phyloP scores from a whole-genome alignment of 2,797 vertebrate species.

The Glyptemys insculpta region DNA sequence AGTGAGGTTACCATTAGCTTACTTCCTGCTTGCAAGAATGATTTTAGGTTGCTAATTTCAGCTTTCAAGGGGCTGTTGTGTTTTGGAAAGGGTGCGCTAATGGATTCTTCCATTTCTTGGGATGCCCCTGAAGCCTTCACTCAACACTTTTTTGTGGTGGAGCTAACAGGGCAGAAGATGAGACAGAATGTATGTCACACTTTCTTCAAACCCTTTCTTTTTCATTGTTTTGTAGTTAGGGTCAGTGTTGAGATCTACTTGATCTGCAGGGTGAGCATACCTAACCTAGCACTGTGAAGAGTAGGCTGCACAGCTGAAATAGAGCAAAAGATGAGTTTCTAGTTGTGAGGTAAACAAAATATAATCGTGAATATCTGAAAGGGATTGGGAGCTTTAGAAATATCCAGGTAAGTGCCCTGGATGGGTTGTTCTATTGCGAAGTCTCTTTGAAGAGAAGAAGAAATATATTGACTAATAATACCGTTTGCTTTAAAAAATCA shows the following conservation, averaged over 20 bases:
- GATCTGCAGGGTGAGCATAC: neutral
- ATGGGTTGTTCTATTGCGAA: constrained; percentile 18
- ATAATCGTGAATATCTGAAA: neutral
- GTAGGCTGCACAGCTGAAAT: neutral
- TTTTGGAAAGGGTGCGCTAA: constrained; percentile 6
- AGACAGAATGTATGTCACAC: neutral
- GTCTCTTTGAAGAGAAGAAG: constrained; percentile 26
- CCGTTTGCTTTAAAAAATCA: constrained; percentile 23
- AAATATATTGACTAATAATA: neutral
- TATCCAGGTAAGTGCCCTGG: constrained; percentile 32
- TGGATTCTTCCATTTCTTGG: neutral
- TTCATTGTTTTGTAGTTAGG: neutral
- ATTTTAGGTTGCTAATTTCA: neutral
- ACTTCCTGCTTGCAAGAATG: neutral
- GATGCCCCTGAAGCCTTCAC: neutral
- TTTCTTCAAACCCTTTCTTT: neutral
- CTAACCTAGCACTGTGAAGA: neutral
- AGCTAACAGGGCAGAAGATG: constrained; percentile 2
- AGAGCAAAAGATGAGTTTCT: neutral
- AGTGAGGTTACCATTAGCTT: neutral
- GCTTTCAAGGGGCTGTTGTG: neutral
- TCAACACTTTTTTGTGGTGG: neutral
- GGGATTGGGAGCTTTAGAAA: constrained; percentile 29
- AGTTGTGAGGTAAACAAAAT: neutral
- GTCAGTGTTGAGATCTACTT: neutral